Evolutionary conservation across 2,113 vertebrate genomes (phyloP), one percentile per base, ranked within the genome.

Genomic region (Hydrochoerus hydrochaeris): DNA sequence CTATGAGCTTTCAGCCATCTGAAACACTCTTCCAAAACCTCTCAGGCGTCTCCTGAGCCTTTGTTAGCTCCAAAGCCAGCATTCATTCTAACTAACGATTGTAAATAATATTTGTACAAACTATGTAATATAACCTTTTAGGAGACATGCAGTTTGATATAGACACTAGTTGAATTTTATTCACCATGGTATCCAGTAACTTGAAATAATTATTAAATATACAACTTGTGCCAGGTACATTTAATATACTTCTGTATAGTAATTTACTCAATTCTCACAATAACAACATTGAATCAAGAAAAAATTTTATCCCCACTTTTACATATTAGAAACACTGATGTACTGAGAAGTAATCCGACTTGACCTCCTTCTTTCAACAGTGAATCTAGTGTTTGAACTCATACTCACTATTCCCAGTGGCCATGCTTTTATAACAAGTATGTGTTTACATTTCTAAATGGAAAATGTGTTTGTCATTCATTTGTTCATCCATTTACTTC

Each of bases 211-310:
- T 13, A 62, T 19, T 22, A 32, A 30, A 12, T 12, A 46, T n/a
- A 41, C 5, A 6, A 52, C 13, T 0, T 1, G 4, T 12, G 5
- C n/a, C 14, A 57, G 35, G 7, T 1, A 22, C 7, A 52, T 62
- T 30, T 35, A 62, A 20, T 0, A 5, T 26, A 30, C n/a, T 69
- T 13, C 9, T 17, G 19, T 62, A 32, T 12, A 63, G 28, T n/a
- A 5, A 41, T 57, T 62, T 81, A 38, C 60, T 52, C 19, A 52
- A 22, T n/a, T 57, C 16, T 85, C 85, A 46, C 71, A 26, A 5
- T 46, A 26, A 35, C 38, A 32, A 24, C 24, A 35, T 28, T 3
- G 69, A 58, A 35, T 75, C 44, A 49, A 63, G 35, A 35, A 65
- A 62, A 57, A 5, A 6, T 24, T 49, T n/a, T 17, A 26, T 1